phyloP scores from a whole-genome alignment of 2,888 invertebrate genomes.

The Nudaria mundana region DNA sequence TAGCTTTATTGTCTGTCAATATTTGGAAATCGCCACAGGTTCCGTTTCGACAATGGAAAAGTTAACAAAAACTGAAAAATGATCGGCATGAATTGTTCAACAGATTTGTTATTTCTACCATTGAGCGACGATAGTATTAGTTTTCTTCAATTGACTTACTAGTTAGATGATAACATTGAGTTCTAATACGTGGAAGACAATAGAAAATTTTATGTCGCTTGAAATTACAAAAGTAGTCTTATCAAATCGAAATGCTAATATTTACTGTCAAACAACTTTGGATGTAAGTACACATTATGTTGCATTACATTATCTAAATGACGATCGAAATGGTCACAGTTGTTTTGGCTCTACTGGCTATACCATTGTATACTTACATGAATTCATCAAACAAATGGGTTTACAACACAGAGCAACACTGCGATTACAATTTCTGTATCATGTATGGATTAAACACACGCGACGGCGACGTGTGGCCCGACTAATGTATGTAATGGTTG shows the following conservation, averaged over 20 bases:
- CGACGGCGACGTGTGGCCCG: constrained; percentile 2
- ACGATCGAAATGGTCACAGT: constrained; percentile 10
- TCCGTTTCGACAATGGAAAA: too few relatives aligned
- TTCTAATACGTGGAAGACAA: too few relatives aligned
- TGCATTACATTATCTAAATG: constrained; percentile 17
- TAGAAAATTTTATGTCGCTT: not conserved
- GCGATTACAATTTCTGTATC: constrained; percentile 21
- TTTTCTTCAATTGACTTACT: too few relatives aligned
- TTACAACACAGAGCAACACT: too few relatives aligned
- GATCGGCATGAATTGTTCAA: too few relatives aligned
- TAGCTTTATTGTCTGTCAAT: not conserved
- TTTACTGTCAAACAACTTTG: not conserved
- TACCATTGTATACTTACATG: constrained; percentile 2
- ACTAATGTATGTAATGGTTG: constrained; percentile 15
- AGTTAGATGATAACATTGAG: too few relatives aligned
- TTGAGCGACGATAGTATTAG: too few relatives aligned
- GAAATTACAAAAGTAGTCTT: not conserved
- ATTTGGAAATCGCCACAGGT: not conserved
- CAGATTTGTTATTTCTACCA: too few relatives aligned
- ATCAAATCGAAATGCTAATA: too few relatives aligned
- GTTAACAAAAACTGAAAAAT: too few relatives aligned
- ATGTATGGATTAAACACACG: constrained; percentile 17
- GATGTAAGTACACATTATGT: constrained; percentile 6
- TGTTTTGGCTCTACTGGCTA: constrained; percentile 14
- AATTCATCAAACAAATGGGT: constrained; percentile 15